Base-by-base conservation (phyloP, 1,140 invertebrate genomes). In the Drosophila yakuba region DNA sequence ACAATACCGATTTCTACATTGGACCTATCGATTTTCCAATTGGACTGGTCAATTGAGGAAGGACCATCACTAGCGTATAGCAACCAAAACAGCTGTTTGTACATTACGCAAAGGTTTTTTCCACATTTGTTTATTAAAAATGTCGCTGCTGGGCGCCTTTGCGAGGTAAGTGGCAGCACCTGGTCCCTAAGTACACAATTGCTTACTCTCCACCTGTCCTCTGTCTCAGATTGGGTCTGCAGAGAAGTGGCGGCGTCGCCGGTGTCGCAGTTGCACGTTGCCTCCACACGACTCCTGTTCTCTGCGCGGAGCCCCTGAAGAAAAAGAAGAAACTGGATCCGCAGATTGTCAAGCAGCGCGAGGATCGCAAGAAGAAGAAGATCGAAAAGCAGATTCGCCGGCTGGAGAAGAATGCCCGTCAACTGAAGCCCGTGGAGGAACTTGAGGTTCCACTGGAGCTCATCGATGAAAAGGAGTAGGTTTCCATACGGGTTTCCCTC, bases 281-380 rank as follows among this genome's bases (percentile, higher is more conserved):
- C 10, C 66, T 92, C 5, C 91, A 92, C 25, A 78, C 76, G 43
- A 82, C 90, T 3, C 74, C 90, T 0, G 61, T 86, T 8, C 66
- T 93, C 7, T 92, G 69, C 84, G 96, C 94, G 36, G 97, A 98
- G 92, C 97, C 97, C 3, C 92, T 98, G 71, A 98, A 97, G 91
- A 98, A 97, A 92, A 98, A 97, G 92, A 98, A 96, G 88, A 96
- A 94, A 88, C 60, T 98, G 4, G 97, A 98, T 94, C 97, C 97
- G 28, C 93, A 94, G 12, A 93, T 98, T 32, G 71, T 97, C 1
- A 96, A 95, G 91, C 94, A 94, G 12, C 94, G 97, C 85, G 96
- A 97, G 91, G 97, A 98, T 14, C 94, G 96, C 52, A 96, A 93
- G 78, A 95, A 95, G 68, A 97, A 94, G 82, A 97, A 95, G 93